A percentile compares a stretch with the other conserved stretches of the same genome.
Conservation (phyloP, 2,113 vertebrate genomes). For the Cephalopterus ornatus region DNA sequence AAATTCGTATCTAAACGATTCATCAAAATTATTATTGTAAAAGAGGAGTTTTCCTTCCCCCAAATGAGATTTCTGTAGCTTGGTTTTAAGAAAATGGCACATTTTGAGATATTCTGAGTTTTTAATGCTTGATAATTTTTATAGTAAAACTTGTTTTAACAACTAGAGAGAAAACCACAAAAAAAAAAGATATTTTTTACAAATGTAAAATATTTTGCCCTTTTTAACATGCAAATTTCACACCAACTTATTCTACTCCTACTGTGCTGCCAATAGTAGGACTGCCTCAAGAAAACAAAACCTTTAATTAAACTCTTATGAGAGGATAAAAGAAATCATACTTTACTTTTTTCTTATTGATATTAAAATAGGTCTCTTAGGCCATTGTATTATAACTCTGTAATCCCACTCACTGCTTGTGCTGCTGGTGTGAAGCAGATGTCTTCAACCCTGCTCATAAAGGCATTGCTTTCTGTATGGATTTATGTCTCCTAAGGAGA, state of each 20-base stretch:
- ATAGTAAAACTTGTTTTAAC: background rate
- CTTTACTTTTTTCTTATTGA: background rate
- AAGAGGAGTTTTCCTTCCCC: background rate
- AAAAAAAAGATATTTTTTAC: background rate
- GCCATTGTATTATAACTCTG: background rate
- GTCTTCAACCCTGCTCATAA: background rate
- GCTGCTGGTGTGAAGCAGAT: background rate
- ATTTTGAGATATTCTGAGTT: background rate
- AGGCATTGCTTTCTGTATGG: background rate
- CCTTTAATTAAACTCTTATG: background rate
- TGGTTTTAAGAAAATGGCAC: background rate
- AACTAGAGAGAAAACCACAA: background rate
- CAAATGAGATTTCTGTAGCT: background rate
- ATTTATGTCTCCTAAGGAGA: background rate
- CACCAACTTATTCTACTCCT: background rate
- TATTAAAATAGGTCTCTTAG: background rate
- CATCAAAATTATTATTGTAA: background rate
- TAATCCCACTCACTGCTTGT: background rate
- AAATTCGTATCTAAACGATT: background rate
- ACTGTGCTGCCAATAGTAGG: background rate
- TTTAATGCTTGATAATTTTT: background rate
- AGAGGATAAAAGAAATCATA: constrained; percentile 12
- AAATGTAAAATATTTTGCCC: background rate
- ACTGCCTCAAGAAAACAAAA: background rate
- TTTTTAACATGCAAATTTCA: background rate